phyloP scores from a whole-genome alignment of 2,797 vertebrate genomes.

The Phalanger gymnotis region DNA sequence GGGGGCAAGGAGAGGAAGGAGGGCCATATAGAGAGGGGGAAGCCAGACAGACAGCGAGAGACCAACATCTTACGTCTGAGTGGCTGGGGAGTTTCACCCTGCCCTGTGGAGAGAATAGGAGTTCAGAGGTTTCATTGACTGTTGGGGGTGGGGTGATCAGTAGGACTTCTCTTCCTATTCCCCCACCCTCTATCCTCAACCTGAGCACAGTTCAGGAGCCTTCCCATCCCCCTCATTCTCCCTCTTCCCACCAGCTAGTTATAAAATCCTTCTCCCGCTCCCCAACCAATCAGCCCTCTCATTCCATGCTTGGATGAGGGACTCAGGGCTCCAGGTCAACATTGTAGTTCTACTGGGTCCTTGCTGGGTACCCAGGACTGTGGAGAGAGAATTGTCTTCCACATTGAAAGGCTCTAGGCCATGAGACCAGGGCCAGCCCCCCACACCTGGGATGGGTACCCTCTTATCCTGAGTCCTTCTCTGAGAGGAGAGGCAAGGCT shows the following conservation, averaged over 20 bases:
- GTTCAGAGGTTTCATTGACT: constrained; percentile 79
- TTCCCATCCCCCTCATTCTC: background rate
- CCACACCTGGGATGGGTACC: background rate
- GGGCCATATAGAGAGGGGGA: constrained; percentile 36
- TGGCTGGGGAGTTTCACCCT: constrained; percentile 99
- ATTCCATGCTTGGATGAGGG: constrained; percentile 15
- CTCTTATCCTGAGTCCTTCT: constrained; percentile 5
- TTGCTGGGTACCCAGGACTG: background rate
- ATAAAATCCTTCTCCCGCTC: background rate
- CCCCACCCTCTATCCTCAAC: background rate
- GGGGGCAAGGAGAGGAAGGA: background rate
- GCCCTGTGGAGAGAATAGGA: constrained; percentile 96
- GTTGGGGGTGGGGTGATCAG: constrained; percentile 21
- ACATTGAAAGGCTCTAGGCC: background rate
- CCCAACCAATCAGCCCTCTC: constrained; percentile 18
- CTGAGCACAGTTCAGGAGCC: background rate
- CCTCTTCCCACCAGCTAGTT: background rate
- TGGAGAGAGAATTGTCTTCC: background rate
- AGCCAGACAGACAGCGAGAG: constrained; percentile 87
- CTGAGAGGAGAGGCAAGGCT: constrained; percentile 15
- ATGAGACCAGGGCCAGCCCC: background rate
- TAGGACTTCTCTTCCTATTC: constrained; percentile 17
- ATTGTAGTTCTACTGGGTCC: background rate
- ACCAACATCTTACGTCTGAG: constrained; percentile 97
- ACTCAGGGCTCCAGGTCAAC: background rate